These are phyloP conservation scores for Erannis defoliaria DNA, from an alignment of 2,888 invertebrate genomes.

Conservation along the genomic window DNA sequence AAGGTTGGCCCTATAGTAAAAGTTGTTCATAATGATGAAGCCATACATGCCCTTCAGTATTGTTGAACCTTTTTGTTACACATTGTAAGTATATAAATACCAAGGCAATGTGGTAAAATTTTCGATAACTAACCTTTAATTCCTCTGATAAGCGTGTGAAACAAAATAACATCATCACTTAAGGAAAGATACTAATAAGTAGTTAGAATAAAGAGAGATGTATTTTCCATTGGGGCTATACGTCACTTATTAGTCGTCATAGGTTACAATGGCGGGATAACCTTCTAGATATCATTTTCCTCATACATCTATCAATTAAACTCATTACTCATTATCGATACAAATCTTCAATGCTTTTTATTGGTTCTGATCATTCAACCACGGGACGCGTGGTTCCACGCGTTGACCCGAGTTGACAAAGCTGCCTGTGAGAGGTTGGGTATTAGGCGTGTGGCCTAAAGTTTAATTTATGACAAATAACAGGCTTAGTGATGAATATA, in stretches of 20 bases:
- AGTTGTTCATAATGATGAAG: no score
- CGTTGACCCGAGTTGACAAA: no score
- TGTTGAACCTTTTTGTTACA: no score
- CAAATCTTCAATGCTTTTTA: no score
- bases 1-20: no score
- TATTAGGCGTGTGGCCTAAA: no score
- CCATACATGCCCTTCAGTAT: no score
- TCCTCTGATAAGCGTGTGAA: slow-evolving; percentile 35
- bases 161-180: slow-evolving; percentile 1
- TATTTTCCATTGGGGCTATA: neutral
- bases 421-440: neutral
- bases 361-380: no score
- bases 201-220: neutral
- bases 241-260: neutral
- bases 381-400: no score
- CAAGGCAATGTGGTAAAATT: neutral
- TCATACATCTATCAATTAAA: neutral
- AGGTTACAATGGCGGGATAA: slow-evolving; percentile 7
- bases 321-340: neutral
- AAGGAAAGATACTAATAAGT: neutral
- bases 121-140: slow-evolving; percentile 24
- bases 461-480: no score
- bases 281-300: slow-evolving; percentile 9
- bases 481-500: no score
- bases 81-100: no score